Conservation (phyloP, 2,888 invertebrate species). For the Ptychoptera albimana region DNA sequence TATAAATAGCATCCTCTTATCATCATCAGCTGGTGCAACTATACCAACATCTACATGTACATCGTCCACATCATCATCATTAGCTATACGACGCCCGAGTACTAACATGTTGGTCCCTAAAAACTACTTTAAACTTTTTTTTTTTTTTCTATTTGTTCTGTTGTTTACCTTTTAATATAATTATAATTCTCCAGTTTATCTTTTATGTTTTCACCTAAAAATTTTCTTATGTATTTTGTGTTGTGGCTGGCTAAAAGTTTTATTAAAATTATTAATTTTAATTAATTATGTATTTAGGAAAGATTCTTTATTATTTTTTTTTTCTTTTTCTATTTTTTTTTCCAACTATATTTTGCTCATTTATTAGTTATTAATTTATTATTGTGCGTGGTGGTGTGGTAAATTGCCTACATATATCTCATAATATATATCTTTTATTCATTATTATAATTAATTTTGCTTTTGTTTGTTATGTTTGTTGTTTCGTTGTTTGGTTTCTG, state of each 20-base stretch:
- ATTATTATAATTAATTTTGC: too few species aligned
- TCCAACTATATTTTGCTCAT: background rate
- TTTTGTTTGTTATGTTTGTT: too few species aligned
- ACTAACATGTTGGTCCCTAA: conserved; percentile 28
- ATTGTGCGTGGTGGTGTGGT: too few species aligned
- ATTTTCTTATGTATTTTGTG: background rate
- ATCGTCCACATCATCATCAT: conserved; percentile 25
- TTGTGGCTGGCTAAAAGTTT: background rate
- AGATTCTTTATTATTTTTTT: background rate
- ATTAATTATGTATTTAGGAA: background rate
- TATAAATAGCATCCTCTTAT: conserved; percentile 21
- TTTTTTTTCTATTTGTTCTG: conserved; percentile 5
- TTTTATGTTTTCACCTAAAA: background rate
- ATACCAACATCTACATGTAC: conserved; percentile 18
- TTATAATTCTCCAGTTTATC: background rate
- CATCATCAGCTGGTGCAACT: conserved; percentile 23
- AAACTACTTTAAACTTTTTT: conserved; percentile 3
- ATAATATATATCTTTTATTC: too few species aligned
- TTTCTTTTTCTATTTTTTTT: background rate
- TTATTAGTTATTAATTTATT: background rate
- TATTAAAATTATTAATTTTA: background rate
- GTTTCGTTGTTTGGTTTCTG: too few species aligned
- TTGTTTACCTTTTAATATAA: conserved; percentile 3
- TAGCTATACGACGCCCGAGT: conserved; percentile 30
- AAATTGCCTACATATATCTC: too few species aligned